Evolutionary conservation across 30 jellyfish, hydroid and myxozoan species (phyloP), one percentile per base, ranked within the genome.

Genomic region (Cassiopea xamachana): DNA sequence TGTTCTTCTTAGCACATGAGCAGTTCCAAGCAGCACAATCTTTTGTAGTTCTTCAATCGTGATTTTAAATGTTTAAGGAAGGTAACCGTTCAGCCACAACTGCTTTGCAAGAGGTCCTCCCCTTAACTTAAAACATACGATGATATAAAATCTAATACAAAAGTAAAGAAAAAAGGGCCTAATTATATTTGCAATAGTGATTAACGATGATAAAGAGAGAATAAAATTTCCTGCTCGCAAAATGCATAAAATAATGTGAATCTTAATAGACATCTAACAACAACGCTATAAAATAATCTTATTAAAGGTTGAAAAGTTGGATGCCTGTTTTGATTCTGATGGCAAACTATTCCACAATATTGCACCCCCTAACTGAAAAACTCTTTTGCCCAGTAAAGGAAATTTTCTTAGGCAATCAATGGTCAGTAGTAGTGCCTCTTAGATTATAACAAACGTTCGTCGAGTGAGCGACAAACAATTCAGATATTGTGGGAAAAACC

Each of bases 391-490:
- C 79, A n/a, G 8, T 69, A 15, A 39, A 69, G 79, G 79, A 69
- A 9, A 69, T 46, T 75, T 75, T 49, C 69, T 75, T 75, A 4
- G 85, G 85, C 44, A 75, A 46, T 46, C 85, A 8, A n/a, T 8
- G 85, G 64, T 75, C 85, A 45, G 85, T 75, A 6, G 85, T 15
- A 75, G 85, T 75, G 44, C 85, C 13, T 74, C 85, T 45, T 75
- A 75, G 85, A 75, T 75, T 75, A n/a, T 75, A 75, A 7, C 55
- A 75, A 27, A 74, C 44, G 85, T 75, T 75, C 7, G 85, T 75
- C 85, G 67, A 75, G 85, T 75, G 14, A 14, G 69, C 61, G 44
- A 75, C 61, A 75, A 75, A 75, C 48, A 75, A 75, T 14, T 75
- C 85, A 46, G 48, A 75, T 13, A 75, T 69, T n/a, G 8, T 13